phyloP scores from a whole-genome alignment of 2,888 invertebrate genomes.

The Sinohyriopsis cumingii region DNA sequence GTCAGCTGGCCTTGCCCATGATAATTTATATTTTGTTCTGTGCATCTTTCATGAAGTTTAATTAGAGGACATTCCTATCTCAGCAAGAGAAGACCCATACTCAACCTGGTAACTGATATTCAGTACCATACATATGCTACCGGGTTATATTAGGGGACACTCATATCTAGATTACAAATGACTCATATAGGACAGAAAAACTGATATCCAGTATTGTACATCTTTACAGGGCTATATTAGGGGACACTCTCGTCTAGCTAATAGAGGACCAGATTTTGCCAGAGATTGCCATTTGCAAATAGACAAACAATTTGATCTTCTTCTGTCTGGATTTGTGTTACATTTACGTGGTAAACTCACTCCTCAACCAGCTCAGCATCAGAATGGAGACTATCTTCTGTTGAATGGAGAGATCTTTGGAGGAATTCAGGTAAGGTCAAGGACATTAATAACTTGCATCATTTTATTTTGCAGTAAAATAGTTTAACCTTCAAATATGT shows the following conservation, averaged over 20 bases:
- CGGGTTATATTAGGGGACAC: too few species aligned
- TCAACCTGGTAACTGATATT: too few species aligned
- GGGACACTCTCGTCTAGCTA: constrained; percentile 19
- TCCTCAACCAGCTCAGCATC: constrained; percentile 80
- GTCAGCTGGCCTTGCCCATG: too few species aligned
- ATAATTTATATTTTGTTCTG: too few species aligned
- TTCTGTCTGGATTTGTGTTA: constrained; percentile 77
- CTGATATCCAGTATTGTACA: too few species aligned
- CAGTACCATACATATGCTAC: too few species aligned
- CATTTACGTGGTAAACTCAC: constrained; percentile 88
- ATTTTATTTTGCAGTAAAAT: neutral
- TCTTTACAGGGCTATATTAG: constrained; percentile 9
- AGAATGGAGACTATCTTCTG: constrained; percentile 79
- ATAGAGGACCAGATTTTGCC: constrained; percentile 39
- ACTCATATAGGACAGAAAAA: too few species aligned
- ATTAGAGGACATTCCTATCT: too few species aligned
- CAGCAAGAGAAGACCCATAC: too few species aligned
- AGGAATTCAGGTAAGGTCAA: constrained; percentile 72
- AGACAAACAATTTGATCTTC: constrained; percentile 7
- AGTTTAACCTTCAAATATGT: too few species aligned
- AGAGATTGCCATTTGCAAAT: constrained; percentile 4
- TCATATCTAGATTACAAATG: too few species aligned
- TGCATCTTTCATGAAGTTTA: too few species aligned
- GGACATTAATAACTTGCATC: neutral
- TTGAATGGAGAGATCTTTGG: constrained; percentile 94